Base-by-base conservation (phyloP, 2,797 vertebrate species). In the Echiichthys vipera region DNA sequence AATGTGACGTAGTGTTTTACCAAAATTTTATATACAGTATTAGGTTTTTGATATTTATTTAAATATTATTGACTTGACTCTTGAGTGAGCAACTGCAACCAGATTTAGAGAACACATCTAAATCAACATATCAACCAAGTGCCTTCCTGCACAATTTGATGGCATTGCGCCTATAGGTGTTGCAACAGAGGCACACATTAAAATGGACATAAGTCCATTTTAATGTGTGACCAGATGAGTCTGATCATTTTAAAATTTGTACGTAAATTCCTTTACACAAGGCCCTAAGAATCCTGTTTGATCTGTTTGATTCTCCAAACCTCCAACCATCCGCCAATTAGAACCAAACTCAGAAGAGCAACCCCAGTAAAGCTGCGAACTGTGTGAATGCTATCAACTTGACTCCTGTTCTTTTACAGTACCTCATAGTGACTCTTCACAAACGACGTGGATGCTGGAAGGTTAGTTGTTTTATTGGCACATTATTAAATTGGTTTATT, bases 401-500 rank as follows among this genome's bases (percentile, higher is more conserved):
- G 9, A 5, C 24, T 61, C 30, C 2, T n/a, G 32, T 24, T 75
- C 53, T 51, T 24, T 15, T 42, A 29, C 40, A 29, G 14, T 39
- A 7, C 32, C 18, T 59, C 74, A 24, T 12, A 25, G 57, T 14
- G 53, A 69, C 14, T 57, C 55, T 53, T 36, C 11, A 1, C 7
- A 4, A 29, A 71, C 27, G 57, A 74, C 69, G 55, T 11, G 6
- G 65, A 67, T 54, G 61, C 25, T 40, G 42, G 30, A 59, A 10
- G 40, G 27, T 65, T 53, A 37, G 47, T 24, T 29, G 45, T 76
- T 71, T 82, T 75, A 74, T 30, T 59, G 53, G 56, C 15, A 8
- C 46, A 56, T 66, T 64, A 77, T 80, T 63, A 66, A 24, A 22
- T 36, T 7, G 8, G n/a, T 73, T 80, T 74, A 71, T 80, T 62